Base-by-base conservation (phyloP, 2,797 vertebrate genomes). In the Dallia pectoralis region DNA sequence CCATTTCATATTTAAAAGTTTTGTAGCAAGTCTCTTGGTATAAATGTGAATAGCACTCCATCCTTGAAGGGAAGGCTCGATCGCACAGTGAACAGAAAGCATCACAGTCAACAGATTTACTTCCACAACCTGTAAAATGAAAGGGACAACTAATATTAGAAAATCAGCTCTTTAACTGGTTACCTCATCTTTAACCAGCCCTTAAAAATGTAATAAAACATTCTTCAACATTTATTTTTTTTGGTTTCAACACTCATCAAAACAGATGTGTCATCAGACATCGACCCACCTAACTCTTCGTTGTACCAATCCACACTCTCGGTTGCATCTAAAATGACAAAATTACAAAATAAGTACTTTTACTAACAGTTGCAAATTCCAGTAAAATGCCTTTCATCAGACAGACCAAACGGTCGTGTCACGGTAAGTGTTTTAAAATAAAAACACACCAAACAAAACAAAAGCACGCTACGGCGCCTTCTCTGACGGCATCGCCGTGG, bases 91-190 rank as follows among this genome's bases (percentile, higher is more conserved):
- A 0, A 63, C 87, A 90, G 27, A 49, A 33, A 0, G 0, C 0
- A 2, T 0, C 0, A 78, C 91, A 93, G 0, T 0, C 0, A 0
- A 1, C 0, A 64, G 22, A 8, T 18, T 11, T 32, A 15, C 69
- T 70, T 63, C 68, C 77, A 81, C 90, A 93, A 68, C n/a, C 88
- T 92, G 32, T 18, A 53, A 47, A 29, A 71, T 16, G n/a, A 66
- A 62, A 74, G 32, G 32, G 19, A 49, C 25, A 63, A 22, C 5
- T 53, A 56, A 25, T 11, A 1, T 56, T 56, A 56, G 53, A 25
- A 56, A 56, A 25, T 56, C 22, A 12, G 51, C 25, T 6, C 22
- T 56, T 56, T 3, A 56, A 25, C 22, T 25, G 1, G 22, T 56
- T 25, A 8, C 11, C 11, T 56, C 0, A 25, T 56, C 22, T 25